A percentile compares a stretch with the other conserved stretches of the same genome.
Evolutionary conservation across 1,140 invertebrate species (phyloP).

Genomic region (Linepithema humile): DNA sequence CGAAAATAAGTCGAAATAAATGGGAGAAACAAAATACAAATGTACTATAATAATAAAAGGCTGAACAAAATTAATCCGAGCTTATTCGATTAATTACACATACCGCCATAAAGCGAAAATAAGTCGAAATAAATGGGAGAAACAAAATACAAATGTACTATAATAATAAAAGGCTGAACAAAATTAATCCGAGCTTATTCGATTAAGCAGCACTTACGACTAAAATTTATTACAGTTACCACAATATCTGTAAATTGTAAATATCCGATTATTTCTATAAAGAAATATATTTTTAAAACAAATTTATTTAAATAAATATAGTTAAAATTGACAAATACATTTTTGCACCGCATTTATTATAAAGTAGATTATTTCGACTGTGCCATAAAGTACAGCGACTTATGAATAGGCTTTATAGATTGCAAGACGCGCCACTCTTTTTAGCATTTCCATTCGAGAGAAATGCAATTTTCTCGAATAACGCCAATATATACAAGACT

Average conservation of each 20-base stretch:
- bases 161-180: neutral
- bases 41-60: neutral
- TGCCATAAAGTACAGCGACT: neutral
- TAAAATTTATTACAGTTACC: neutral
- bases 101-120: too few species aligned
- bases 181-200: neutral
- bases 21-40: neutral
- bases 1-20: neutral
- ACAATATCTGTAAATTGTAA: neutral
- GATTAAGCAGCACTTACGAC: neutral
- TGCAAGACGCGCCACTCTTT: neutral
- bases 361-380: neutral
- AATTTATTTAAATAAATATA: neutral
- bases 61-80: neutral
- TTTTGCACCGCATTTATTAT: neutral
- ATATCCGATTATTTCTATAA: neutral
- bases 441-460: neutral
- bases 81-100: neutral
- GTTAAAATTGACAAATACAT: neutral
- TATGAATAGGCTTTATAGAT: neutral
- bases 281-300: conserved; percentile 2
- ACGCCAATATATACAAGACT: conserved; percentile 18
- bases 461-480: conserved; percentile 32
- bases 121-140: too few species aligned
- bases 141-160: neutral